These are phyloP conservation scores for Ophion slaviceki DNA, from an alignment of 2,888 invertebrate species.

Conservation along the genomic window DNA sequence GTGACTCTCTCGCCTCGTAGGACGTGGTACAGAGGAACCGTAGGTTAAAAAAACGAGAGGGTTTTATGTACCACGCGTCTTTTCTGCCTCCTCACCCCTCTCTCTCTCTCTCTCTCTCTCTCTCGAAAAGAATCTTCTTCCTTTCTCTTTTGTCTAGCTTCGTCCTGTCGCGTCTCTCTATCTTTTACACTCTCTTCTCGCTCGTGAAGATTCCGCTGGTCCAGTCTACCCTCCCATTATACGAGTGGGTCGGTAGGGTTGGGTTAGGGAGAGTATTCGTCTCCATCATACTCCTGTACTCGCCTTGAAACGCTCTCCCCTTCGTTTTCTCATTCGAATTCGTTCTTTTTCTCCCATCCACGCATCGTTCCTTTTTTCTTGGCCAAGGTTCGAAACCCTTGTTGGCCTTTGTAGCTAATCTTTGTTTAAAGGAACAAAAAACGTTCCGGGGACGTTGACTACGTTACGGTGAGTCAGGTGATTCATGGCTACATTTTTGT, in stretches of 20 bases:
- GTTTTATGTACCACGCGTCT: constrained; percentile 21
- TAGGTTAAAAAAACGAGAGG: constrained; percentile 55
- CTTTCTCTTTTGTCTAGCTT: constrained; percentile 22
- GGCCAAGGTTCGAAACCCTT: constrained; percentile 47
- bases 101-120: background rate
- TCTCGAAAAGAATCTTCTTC: constrained; percentile 40
- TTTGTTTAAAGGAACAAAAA: constrained; percentile 7
- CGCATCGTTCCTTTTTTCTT: constrained; percentile 33
- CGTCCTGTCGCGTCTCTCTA: constrained; percentile 36
- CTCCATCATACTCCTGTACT: constrained; percentile 6
- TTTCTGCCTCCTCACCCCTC: background rate
- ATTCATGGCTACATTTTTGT: background rate
- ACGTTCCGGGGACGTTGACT: constrained; percentile 6
- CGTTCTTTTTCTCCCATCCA: background rate
- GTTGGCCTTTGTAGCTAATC: constrained; percentile 18
- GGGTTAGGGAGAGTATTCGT: constrained; percentile 52
- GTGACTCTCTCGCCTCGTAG: constrained; percentile 49
- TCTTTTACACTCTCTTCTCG: constrained; percentile 25
- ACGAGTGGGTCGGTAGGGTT: constrained; percentile 65
- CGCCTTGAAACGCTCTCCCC: constrained; percentile 3
- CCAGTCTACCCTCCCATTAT: constrained; percentile 60
- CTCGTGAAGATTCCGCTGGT: constrained; percentile 49
- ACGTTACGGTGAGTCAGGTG: constrained; percentile 10
- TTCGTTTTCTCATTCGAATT: constrained; percentile 28
- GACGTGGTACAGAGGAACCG: constrained; percentile 45